Conservation (phyloP, 1,140 invertebrate genomes). For the Drosophila parvula region DNA sequence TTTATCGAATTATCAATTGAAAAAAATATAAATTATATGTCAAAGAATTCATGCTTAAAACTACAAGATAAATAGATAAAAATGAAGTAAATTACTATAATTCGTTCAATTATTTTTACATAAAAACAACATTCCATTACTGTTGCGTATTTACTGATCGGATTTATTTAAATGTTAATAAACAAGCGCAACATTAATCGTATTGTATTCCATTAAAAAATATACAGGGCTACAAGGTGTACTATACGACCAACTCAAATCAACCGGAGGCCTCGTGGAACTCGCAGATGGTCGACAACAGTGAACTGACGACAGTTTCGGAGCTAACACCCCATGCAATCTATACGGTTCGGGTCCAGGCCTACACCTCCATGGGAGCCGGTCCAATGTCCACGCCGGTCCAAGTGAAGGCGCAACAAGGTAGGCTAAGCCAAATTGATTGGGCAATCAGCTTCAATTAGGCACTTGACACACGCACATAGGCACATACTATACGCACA, state of each 20-base stretch:
- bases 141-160: no score
- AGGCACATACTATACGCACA: background rate
- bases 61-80: no score
- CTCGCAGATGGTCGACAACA: constrained; percentile 96
- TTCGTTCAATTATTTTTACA: no score
- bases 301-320: constrained; percentile 95
- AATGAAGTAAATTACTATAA: no score
- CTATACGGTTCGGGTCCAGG: constrained; percentile 96
- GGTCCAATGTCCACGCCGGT: constrained; percentile 95
- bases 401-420: constrained; percentile 98
- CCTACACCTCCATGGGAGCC: constrained; percentile 94
- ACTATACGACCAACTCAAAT: constrained; percentile 95
- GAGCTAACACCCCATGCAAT: constrained; percentile 94
- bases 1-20: no score
- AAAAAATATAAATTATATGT: no score
- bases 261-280: constrained; percentile 95
- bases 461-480: constrained; percentile 31
- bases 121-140: no score
- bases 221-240: constrained; percentile 97
- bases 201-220: constrained; percentile 27
- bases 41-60: no score
- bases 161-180: no score
- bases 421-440: constrained; percentile 86
- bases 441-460: constrained; percentile 72
- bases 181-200: no score